A percentile compares a stretch with the other conserved stretches of the same genome.
phyloP scores from a whole-genome alignment of 2,888 invertebrate species.

The Drepanosiphum platanoidis region DNA sequence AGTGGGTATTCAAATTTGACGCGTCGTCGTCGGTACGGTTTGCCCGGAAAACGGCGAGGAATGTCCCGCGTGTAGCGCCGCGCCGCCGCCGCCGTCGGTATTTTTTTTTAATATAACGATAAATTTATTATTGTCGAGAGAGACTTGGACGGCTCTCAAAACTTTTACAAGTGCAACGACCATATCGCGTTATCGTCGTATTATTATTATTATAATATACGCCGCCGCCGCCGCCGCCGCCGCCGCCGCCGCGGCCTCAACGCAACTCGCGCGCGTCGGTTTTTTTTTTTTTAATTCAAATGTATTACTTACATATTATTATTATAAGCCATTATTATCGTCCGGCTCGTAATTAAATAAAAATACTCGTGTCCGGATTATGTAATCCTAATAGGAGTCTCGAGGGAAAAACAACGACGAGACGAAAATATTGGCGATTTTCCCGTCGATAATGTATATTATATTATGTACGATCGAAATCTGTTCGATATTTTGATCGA shows the following conservation, averaged over 20 bases:
- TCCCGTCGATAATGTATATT: slow-evolving; percentile 26
- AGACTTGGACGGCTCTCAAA: background rate
- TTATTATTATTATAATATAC: background rate
- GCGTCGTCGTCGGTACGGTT: background rate
- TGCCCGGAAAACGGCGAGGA: background rate
- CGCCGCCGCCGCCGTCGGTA: no score
- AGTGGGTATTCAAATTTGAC: background rate
- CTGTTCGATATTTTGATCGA: slow-evolving; percentile 9
- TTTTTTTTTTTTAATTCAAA: no score
- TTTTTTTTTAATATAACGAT: background rate
- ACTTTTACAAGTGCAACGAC: background rate
- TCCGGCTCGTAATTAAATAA: background rate
- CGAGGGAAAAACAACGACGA: background rate
- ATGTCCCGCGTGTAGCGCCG: background rate
- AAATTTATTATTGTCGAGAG: background rate
- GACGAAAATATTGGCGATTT: slow-evolving; percentile 33
- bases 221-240: no score
- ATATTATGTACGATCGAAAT: slow-evolving; percentile 14
- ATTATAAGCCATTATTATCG: background rate
- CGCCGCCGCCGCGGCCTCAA: no score
- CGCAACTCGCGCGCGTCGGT: no score
- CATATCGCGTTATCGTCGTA: background rate
- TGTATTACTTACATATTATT: no score
- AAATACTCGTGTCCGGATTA: background rate
- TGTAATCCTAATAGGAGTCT: no score